Evolutionary conservation across 2,797 vertebrate species (phyloP), one percentile per base, ranked within the genome.

Genomic region (Mico argentatus): DNA sequence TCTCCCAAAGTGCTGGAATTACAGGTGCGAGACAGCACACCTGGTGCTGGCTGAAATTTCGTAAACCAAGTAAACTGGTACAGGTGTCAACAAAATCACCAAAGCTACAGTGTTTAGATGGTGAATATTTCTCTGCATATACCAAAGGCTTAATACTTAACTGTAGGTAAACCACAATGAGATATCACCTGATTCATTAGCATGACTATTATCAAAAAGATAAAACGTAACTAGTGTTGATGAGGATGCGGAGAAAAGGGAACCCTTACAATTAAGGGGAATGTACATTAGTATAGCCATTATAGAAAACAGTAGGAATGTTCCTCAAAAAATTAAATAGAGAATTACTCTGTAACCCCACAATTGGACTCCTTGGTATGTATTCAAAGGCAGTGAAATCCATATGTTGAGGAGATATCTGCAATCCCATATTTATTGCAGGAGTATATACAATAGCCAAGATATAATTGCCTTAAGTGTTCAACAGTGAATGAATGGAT

Each of bases 41-140:
- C 15, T 19, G 33, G 33, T 67, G 61, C 50, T 82, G 76, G 70
- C 57, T 82, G 94, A 91, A 88, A 13, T 79, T 92, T 41, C 67
- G 50, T 59, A 96, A 88, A n/a, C 48, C 64, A 96, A 80, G 36
- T n/a, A 88, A 90, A 85, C 10, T 6, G 88, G 44, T 8, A 85
- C 17, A 24, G 39, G 12, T 73, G 33, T 57, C 30, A 96, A 82
- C 26, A 96, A 95, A 96, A 75, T 41, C 26, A 93, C 30, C 39
- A 61, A 79, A 77, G 39, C 27, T 57, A 79, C 36, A 27, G 55
- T 48, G 39, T 50, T 5, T 41, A 46, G 26, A 73, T 33, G 4
- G 30, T 33, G 41, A 93, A 57, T 44, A 95, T 46, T 81, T 91
- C 24, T 67, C 30, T 95, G 27, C 41, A 95, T 19, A 0, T 72